phyloP scores from a whole-genome alignment of 2,113 vertebrate genomes.

The Campylomormyrus tamandua region DNA sequence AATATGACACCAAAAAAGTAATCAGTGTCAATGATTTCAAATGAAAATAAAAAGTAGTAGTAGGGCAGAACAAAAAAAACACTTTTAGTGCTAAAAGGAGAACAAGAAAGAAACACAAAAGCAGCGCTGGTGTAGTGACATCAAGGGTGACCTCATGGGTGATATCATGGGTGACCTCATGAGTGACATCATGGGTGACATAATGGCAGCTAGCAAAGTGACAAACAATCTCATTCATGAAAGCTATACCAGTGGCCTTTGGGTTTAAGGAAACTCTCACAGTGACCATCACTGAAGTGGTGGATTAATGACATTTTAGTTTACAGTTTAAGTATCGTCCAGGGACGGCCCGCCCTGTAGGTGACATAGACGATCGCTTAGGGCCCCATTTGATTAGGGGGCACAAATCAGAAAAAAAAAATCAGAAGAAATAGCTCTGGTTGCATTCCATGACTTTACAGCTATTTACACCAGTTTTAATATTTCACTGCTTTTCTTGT shows the following conservation, averaged over 20 bases:
- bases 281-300: background rate
- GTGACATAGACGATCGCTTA: background rate
- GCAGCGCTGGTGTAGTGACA: background rate
- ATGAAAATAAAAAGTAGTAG: background rate
- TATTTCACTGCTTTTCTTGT: background rate
- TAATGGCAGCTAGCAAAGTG: background rate
- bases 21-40: conserved; percentile 15
- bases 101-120: background rate
- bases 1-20: conserved; percentile 5
- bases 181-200: background rate
- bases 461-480: background rate
- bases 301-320: background rate
- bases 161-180: too few relatives aligned
- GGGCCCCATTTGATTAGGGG: background rate
- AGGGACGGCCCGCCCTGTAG: background rate
- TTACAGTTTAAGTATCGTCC: background rate
- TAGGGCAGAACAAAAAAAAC: background rate
- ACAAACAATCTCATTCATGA: background rate
- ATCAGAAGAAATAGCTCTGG: background rate
- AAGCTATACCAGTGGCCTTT: background rate
- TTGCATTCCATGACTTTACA: background rate
- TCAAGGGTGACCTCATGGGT: too few relatives aligned
- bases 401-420: background rate
- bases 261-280: background rate
- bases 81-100: background rate